Base-by-base conservation (phyloP, 2,797 vertebrate genomes). In the Platyrinchus mystaceus region DNA sequence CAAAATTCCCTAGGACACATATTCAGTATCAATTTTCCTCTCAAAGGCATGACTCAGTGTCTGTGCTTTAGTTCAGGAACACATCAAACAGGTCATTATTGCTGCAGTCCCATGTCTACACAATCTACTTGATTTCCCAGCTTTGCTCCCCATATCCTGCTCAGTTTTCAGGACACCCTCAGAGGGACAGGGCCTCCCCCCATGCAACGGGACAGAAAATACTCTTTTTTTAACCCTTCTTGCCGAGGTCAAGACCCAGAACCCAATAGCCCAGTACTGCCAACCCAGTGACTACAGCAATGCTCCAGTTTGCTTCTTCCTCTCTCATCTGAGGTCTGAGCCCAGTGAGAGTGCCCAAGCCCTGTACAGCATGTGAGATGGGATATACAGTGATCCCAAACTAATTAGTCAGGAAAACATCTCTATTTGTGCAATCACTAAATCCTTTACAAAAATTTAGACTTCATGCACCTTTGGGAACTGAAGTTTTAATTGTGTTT, bases 401-500 rank as follows among this genome's bases (percentile, higher is more conserved):
- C 50, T 47, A 93, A 81, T 88, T 68, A 94, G 50, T 14, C 3
- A 2, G 39, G 14, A 53, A 82, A 90, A 84, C 24, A 39, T 70
- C 80, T 93, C 73, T 50, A 94, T 90, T 74, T 85, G 20, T 52
- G 34, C 75, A 53, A 58, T 47, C 81, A 37, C 62, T 89, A 69
- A 74, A 87, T 62, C 53, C 62, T 83, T 74, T 30, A 58, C 20
- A 75, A 78, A 87, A 85, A 84, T 28, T n/a, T 32, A 70, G 41
- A 46, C 34, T 84, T 55, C 9, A 5, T 15, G 20, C 32, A 36
- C 52, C 43, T 91, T 28, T 22, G 71, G 71, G 55, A 92, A 78
- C 39, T 22, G 28, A 90, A 95, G 60, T 90, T 94, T 92, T 90
- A 94, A 91, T 84, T 89, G 49, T 44, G 36, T 75, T 64, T 87